Conservation (phyloP, 2,113 vertebrate genomes). For the Lucifuga dentata region DNA sequence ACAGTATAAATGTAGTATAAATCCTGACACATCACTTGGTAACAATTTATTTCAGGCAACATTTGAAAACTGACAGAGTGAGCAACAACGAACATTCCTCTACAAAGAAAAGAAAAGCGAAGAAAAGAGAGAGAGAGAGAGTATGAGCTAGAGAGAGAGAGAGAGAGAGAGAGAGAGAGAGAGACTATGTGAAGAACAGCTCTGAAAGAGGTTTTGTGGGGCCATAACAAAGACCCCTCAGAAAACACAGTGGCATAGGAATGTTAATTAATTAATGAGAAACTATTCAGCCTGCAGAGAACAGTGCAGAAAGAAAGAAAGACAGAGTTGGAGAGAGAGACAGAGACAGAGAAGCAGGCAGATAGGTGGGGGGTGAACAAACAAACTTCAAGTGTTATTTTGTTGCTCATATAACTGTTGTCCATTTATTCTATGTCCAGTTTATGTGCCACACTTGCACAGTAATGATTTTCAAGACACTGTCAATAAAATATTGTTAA, state of each 20-base stretch:
- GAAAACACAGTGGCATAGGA: conserved; percentile 81
- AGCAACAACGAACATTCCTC: conserved; percentile 49
- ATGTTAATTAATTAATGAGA: conserved; percentile 87
- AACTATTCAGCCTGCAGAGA: conserved; percentile 78
- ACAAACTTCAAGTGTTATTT: conserved; percentile 22
- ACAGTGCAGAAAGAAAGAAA: conserved; percentile 60
- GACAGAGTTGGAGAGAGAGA: conserved; percentile 40
- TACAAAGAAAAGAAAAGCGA: conserved; percentile 61
- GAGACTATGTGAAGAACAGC: conserved; percentile 72
- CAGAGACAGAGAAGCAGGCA: conserved; percentile 41
- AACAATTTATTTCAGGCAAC: conserved; percentile 24
- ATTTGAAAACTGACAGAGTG: conserved; percentile 43
- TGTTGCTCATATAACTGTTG: neutral
- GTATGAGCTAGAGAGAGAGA: conserved; percentile 25
- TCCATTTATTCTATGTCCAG: neutral
- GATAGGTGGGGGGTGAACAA: conserved; percentile 3
- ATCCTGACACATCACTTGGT: conserved; percentile 17
- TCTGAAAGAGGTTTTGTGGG: conserved; percentile 79
- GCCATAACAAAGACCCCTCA: conserved; percentile 79
- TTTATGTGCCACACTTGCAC: neutral
- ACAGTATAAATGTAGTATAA: neutral
- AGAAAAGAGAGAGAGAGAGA: conserved; percentile 44
- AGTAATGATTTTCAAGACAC: no score
- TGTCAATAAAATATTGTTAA: no score
- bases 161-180: conserved; percentile 44